A percentile compares a stretch with the other conserved stretches of the same genome.
Conservation (phyloP, 1,140 invertebrate genomes). For the Nomia melanderi region DNA sequence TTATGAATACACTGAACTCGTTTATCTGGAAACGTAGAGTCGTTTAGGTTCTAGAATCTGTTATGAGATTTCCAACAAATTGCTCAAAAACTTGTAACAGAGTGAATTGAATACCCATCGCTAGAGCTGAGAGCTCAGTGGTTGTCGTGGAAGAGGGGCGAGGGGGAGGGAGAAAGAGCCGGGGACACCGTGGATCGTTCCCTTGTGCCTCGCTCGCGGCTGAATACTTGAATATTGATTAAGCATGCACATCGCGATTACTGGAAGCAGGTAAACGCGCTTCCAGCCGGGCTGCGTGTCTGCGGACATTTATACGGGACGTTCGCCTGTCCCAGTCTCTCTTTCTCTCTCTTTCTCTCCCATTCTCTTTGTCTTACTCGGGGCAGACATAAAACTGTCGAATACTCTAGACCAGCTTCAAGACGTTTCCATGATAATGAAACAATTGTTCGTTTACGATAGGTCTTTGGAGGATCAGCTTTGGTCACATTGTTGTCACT, state of each 20-base stretch:
- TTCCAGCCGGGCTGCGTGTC: conserved; percentile 68
- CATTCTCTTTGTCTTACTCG: background rate
- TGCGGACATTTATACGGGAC: conserved; percentile 70
- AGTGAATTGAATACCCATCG: conserved; percentile 32
- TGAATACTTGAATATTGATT: conserved; percentile 76
- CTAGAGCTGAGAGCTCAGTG: conserved; percentile 9
- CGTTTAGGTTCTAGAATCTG: background rate
- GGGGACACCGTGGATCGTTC: conserved; percentile 10
- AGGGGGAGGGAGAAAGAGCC: background rate
- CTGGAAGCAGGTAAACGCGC: conserved; percentile 60
- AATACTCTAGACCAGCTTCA: conserved; percentile 31
- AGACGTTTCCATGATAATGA: conserved; percentile 22
- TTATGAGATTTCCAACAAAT: background rate
- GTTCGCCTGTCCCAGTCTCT: conserved; percentile 16
- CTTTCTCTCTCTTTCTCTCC: background rate
- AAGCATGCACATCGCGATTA: conserved; percentile 71
- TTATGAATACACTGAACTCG: too few relatives aligned
- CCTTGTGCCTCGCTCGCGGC: conserved; percentile 50
- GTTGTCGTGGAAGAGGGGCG: too few relatives aligned
- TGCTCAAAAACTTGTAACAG: background rate
- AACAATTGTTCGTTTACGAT: conserved; percentile 51
- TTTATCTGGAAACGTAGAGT: too few relatives aligned
- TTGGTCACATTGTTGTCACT: conserved; percentile 26
- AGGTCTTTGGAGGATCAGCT: conserved; percentile 41
- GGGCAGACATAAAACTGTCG: conserved; percentile 23